Evolutionary conservation across 2,797 vertebrate species (phyloP).

Genomic region (Eutrigla gurnardus): DNA sequence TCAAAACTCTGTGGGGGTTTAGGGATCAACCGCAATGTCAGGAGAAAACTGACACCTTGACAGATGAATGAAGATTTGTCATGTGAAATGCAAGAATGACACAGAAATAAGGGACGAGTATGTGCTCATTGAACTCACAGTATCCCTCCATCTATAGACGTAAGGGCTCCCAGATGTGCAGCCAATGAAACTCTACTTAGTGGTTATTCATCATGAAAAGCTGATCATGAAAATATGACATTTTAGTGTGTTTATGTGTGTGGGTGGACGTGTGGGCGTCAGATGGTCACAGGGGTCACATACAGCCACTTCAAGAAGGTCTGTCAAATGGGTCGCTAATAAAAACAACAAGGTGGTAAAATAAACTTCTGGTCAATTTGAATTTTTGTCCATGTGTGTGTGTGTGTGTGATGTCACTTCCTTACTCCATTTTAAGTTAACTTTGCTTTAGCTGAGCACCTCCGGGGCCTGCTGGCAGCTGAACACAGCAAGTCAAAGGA

Average conservation of each 20-base stretch:
- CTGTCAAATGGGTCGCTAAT: slow-evolving; percentile 39
- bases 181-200: slow-evolving; percentile 63
- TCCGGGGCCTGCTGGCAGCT: slow-evolving; percentile 32
- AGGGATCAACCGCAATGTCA: slow-evolving; percentile 62
- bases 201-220: slow-evolving; percentile 70
- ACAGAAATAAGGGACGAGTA: slow-evolving; percentile 36
- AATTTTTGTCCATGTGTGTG: slow-evolving; percentile 1
- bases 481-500: slow-evolving; percentile 25
- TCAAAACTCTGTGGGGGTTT: slow-evolving; percentile 52
- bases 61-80: slow-evolving; percentile 66
- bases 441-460: slow-evolving; percentile 8
- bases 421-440: slow-evolving; percentile 28
- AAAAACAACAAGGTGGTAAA: slow-evolving; percentile 46
- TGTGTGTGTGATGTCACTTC: slow-evolving; percentile 51
- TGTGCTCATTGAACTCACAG: slow-evolving; percentile 55
- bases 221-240: slow-evolving; percentile 52
- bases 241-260: slow-evolving; percentile 8
- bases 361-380: slow-evolving; percentile 36
- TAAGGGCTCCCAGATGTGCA: slow-evolving; percentile 79
- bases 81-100: slow-evolving; percentile 55
- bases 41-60: slow-evolving; percentile 71
- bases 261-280: neutral
- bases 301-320: slow-evolving; percentile 52
- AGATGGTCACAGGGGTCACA: slow-evolving; percentile 38
- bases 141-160: slow-evolving; percentile 48